Percentiles rank a stretch among this genome's conserved stretches.
phyloP scores from a whole-genome alignment of 2,888 invertebrate genomes.

The Xestia rhomboidea region DNA sequence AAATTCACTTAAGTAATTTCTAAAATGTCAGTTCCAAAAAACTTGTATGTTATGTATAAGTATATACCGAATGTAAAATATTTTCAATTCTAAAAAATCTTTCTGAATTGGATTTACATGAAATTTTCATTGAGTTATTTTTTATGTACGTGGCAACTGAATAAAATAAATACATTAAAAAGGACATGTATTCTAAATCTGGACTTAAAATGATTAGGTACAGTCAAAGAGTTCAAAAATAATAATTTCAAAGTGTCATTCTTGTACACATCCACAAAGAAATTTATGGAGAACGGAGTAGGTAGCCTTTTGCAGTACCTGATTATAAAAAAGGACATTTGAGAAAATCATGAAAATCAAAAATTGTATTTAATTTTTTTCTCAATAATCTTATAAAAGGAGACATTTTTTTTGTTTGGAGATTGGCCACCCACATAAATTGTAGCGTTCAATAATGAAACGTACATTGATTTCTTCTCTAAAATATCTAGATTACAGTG shows the following conservation, averaged over 20 bases:
- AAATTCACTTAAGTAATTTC: conserved; percentile 42
- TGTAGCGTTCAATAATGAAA: too few species aligned
- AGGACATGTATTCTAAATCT: background rate
- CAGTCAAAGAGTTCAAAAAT: background rate
- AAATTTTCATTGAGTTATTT: conserved; percentile 28
- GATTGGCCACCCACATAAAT: too few species aligned
- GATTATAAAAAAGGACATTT: too few species aligned
- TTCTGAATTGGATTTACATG: conserved; percentile 32
- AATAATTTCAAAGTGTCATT: too few species aligned
- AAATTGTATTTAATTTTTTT: too few species aligned
- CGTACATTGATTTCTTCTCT: too few species aligned
- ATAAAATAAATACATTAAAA: conserved; percentile 10
- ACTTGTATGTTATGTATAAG: conserved; percentile 18
- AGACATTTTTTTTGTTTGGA: too few species aligned
- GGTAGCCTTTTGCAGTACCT: too few species aligned
- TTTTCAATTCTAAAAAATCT: conserved; percentile 34
- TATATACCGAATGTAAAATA: conserved; percentile 8
- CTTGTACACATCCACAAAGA: too few species aligned
- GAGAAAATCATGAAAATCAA: too few species aligned
- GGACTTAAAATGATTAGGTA: background rate
- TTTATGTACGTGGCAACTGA: conserved; percentile 24
- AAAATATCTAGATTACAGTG: too few species aligned
- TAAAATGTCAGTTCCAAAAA: conserved; percentile 6
- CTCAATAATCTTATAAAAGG: too few species aligned
- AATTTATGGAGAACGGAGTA: background rate